These are phyloP conservation scores for Vandiemenella viatica DNA, from an alignment of 2,888 invertebrate genomes.

Conservation along the genomic window DNA sequence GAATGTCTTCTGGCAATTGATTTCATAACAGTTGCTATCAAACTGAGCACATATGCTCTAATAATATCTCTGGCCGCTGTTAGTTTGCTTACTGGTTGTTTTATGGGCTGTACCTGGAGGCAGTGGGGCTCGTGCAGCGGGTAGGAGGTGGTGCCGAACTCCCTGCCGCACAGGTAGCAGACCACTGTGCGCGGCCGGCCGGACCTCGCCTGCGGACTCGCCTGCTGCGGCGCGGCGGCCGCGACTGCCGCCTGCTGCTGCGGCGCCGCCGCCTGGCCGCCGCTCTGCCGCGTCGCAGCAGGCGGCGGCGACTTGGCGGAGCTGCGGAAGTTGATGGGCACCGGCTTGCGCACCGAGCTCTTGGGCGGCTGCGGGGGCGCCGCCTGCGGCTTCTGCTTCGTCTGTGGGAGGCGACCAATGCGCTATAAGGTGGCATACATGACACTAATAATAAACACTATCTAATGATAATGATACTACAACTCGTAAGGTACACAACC, in stretches of 20 bases:
- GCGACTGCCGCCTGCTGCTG: not conserved
- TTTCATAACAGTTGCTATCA: too few relatives aligned
- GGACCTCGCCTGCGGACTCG: not conserved
- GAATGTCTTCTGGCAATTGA: too few relatives aligned
- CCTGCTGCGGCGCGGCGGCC: not conserved
- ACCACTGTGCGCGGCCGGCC: conserved; percentile 27
- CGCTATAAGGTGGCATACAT: too few relatives aligned
- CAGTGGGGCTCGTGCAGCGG: conserved; percentile 52
- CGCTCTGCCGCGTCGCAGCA: not conserved
- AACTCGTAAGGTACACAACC: too few relatives aligned
- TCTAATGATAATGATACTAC: too few relatives aligned
- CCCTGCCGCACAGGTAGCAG: conserved; percentile 49
- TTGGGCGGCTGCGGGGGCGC: conserved; percentile 21
- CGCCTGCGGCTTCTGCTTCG: not conserved
- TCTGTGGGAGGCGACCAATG: conserved; percentile 8
- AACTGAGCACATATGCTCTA: too few relatives aligned
- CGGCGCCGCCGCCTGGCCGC: not conserved
- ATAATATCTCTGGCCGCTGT: too few relatives aligned
- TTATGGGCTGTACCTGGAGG: too few relatives aligned
- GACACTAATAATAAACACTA: too few relatives aligned
- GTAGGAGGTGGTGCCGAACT: conserved; percentile 49
- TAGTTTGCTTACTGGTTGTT: too few relatives aligned
- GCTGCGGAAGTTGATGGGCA: conserved; percentile 31
- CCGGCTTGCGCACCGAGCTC: conserved; percentile 35
- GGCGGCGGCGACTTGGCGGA: not conserved